Evolutionary conservation across 2,888 invertebrate genomes (phyloP), one percentile per base, ranked within the genome.

Genomic region (Epiblema foenella): DNA sequence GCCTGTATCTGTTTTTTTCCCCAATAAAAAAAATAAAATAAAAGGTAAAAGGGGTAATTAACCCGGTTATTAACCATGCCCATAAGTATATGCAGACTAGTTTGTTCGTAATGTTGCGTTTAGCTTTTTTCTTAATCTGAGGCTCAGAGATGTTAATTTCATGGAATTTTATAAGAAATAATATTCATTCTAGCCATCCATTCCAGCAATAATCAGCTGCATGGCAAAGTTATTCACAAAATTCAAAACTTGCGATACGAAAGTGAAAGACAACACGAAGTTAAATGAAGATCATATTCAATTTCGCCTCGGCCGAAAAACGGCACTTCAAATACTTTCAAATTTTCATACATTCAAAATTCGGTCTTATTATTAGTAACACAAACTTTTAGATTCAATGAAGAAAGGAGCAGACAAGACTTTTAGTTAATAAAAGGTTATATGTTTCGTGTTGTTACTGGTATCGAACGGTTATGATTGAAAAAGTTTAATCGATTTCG

Each of bases 401-500:
- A 24, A n/a, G n/a, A 11, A 17, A 20, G 2, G 2, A 9, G 15
- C 0, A 24, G n/a, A 54, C 20, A n/a, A 54, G 52, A 54, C 39
- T n/a, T 54, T 39, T n/a, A n/a, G n/a, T 0, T 17, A 64, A 1
- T 54, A 17, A 33, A 37, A 20, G 46, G 12, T 29, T 17, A 42
- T n/a, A 63, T 57, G 56, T 63, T 73, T 69, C 66, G 72, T 73
- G 74, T 73, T 67, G 65, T 62, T 68, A 58, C 52, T 56, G 64
- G 77, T 72, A 77, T 76, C 77, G 73, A 76, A 78, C 76, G 77
- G 82, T 77, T 82, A 79, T 83, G 84, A 86, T 86, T 85, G 85
- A 82, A 85, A 86, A 85, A 86, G 85, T 86, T 86, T 79, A 79
- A 85, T 83, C 81, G 84, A 81, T 80, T 78, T 54, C 58, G 68